Conservation (phyloP, 2,797 vertebrate species). For the Babyrousa celebensis region DNA sequence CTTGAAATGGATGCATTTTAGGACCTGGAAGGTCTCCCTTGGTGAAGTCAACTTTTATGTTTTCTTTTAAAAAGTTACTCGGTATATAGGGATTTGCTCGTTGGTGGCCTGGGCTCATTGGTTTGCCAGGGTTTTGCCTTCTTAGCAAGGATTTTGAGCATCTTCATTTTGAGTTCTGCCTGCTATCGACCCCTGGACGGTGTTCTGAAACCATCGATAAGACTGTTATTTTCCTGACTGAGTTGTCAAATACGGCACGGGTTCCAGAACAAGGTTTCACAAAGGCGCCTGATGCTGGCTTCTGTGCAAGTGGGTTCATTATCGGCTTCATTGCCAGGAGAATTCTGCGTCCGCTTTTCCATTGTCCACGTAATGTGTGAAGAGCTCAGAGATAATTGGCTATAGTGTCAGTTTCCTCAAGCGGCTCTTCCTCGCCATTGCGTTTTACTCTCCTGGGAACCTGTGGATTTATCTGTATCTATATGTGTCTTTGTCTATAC, state of each 20-base stretch:
- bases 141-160: background rate
- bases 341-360: background rate
- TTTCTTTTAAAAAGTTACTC: constrained; percentile 21
- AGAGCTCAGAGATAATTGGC: constrained; percentile 1
- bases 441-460: background rate
- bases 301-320: background rate
- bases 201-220: background rate
- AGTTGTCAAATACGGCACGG: constrained; percentile 6
- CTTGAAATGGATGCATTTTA: background rate
- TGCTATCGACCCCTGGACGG: background rate
- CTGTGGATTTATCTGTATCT: background rate
- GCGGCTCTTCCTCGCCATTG: background rate
- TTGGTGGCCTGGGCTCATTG: background rate
- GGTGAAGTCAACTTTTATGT: background rate
- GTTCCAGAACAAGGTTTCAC: background rate
- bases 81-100: background rate
- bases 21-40: background rate
- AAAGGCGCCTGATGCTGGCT: background rate
- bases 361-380: background rate
- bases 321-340: background rate
- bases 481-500: background rate
- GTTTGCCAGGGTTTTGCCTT: background rate
- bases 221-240: constrained; percentile 39
- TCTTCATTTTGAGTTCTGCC: background rate
- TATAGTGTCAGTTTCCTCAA: constrained; percentile 25